Percentiles rank a stretch among this genome's conserved stretches.
Conservation (phyloP, 35 echinoderm and acorn worm species). For the Ophioderma brevispina region DNA sequence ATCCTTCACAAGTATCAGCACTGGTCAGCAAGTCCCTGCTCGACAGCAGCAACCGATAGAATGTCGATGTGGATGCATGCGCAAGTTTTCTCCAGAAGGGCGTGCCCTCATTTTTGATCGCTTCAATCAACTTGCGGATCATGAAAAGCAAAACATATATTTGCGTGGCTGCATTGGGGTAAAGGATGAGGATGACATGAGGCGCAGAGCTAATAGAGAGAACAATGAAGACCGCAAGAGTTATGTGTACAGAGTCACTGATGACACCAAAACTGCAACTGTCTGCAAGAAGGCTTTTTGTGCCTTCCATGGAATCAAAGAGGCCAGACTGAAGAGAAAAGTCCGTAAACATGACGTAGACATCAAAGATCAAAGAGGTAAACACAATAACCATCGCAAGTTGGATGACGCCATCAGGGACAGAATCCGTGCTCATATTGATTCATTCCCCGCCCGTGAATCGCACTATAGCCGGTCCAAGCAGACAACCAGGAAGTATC, state of each 20-base stretch:
- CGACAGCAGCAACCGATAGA: not conserved
- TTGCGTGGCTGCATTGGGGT: slow-evolving; percentile 2
- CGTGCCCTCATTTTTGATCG: not conserved
- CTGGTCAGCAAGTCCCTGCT: not conserved
- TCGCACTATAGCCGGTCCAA: slow-evolving; percentile 3
- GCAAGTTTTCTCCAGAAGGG: not conserved
- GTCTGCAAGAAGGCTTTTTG: slow-evolving; percentile 6
- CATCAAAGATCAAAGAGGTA: slow-evolving; percentile 14
- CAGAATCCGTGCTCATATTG: slow-evolving; percentile 8
- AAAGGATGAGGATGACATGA: not conserved
- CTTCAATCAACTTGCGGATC: slow-evolving; percentile 1
- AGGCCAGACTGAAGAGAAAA: slow-evolving; percentile 16
- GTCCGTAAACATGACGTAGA: not conserved
- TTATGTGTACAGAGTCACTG: not conserved
- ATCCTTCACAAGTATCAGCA: not conserved
- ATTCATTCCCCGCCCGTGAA: slow-evolving; percentile 9
- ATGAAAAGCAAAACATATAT: slow-evolving; percentile 34
- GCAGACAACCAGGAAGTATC: slow-evolving; percentile 8
- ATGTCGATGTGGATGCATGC: slow-evolving; percentile 8
- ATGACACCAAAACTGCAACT: not conserved
- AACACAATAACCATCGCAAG: slow-evolving; percentile 25
- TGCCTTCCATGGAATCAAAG: slow-evolving; percentile 30
- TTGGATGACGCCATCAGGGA: not conserved
- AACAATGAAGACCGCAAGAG: not conserved
- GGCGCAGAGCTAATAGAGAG: not conserved